Conservation (phyloP, 2,113 vertebrate species). For the Psephotus haematonotus region DNA sequence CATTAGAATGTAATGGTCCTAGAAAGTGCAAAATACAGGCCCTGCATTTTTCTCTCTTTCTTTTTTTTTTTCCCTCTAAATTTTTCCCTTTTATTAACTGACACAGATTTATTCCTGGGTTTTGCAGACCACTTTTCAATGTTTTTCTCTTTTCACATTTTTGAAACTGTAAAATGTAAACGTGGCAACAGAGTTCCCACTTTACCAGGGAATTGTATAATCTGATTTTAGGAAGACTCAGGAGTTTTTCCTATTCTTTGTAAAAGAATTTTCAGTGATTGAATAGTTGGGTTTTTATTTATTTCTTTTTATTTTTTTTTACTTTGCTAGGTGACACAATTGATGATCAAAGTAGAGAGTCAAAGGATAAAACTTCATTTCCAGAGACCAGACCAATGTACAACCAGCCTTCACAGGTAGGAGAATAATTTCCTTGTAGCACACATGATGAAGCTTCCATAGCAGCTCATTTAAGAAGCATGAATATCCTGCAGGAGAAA, state of each 20-base stretch:
- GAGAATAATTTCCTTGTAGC: not conserved
- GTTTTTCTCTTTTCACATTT: not conserved
- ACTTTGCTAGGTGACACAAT: constrained; percentile 79
- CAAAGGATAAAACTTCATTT: constrained; percentile 52
- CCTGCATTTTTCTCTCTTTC: not conserved
- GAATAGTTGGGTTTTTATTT: not conserved
- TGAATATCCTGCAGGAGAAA: not conserved
- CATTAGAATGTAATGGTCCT: not conserved
- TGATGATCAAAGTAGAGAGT: constrained; percentile 75
- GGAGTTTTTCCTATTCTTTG: not conserved
- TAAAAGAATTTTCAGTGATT: not conserved
- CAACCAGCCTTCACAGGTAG: constrained; percentile 80
- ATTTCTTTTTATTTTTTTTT: not conserved
- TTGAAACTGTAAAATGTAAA: not conserved
- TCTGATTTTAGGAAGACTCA: not conserved
- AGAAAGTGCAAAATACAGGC: not conserved
- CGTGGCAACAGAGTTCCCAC: not conserved
- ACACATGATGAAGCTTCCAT: not conserved
- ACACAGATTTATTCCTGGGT: not conserved
- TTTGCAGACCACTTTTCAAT: not conserved
- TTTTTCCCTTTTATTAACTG: not conserved
- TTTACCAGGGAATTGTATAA: not conserved
- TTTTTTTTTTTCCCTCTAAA: not conserved
- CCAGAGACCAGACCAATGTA: constrained; percentile 69
- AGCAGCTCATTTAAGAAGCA: not conserved